These are phyloP conservation scores for Phocoena sinus DNA, from an alignment of 2,113 vertebrate genomes.

Conservation along the genomic window DNA sequence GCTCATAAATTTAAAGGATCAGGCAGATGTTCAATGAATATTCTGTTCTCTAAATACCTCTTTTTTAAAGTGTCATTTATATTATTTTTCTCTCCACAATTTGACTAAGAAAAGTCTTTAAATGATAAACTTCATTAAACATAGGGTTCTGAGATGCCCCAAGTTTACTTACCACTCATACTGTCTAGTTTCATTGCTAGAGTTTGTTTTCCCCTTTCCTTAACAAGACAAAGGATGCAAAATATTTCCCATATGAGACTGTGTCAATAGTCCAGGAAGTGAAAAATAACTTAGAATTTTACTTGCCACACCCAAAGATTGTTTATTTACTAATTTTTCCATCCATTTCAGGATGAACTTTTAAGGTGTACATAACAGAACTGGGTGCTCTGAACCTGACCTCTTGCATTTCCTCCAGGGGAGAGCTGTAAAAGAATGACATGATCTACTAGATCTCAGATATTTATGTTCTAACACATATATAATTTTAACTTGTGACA, in stretches of 20 bases:
- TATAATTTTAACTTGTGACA: not conserved
- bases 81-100: not conserved
- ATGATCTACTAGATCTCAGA: not conserved
- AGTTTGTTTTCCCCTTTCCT: not conserved
- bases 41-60: not conserved
- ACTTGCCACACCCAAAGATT: not conserved
- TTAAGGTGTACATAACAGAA: not conserved
- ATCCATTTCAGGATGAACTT: not conserved
- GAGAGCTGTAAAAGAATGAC: not conserved
- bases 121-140: not conserved
- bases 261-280: not conserved
- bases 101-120: not conserved
- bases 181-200: not conserved
- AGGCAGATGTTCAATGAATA: not conserved
- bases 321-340: not conserved
- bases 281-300: not conserved
- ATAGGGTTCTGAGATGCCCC: not conserved
- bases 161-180: not conserved
- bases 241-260: not conserved
- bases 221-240: not conserved
- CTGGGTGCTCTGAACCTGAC: not conserved
- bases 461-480: not conserved
- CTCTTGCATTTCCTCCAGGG: not conserved
- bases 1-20: not conserved
- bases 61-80: not conserved